A percentile compares a stretch with the other conserved stretches of the same genome.
Evolutionary conservation across 2,888 invertebrate genomes (phyloP).

Genomic region (Dicyrtoma fusca): DNA sequence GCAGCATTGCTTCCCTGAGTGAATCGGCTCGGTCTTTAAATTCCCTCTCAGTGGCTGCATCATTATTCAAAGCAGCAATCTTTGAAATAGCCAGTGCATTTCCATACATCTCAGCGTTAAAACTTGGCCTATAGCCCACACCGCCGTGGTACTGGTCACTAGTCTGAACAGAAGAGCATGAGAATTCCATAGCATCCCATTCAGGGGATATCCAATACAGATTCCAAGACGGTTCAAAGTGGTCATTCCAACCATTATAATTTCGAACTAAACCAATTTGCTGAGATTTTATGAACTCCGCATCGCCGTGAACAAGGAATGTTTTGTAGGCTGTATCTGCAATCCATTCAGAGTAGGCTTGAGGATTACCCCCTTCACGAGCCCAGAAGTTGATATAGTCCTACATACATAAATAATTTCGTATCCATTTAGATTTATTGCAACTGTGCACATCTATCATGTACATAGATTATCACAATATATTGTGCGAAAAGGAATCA

Average conservation of each 20-base stretch:
- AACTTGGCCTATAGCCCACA: slow-evolving; percentile 52
- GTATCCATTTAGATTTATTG: too few relatives aligned
- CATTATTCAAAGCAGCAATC: slow-evolving; percentile 48
- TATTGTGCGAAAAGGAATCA: neutral
- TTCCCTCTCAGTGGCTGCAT: slow-evolving; percentile 39
- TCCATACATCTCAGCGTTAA: slow-evolving; percentile 54
- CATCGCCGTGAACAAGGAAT: slow-evolving; percentile 45
- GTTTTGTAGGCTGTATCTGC: slow-evolving; percentile 48
- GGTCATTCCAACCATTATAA: slow-evolving; percentile 47
- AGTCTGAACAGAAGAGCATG: slow-evolving; percentile 49
- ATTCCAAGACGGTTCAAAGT: slow-evolving; percentile 40
- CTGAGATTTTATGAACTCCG: slow-evolving; percentile 48
- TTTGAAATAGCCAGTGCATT: slow-evolving; percentile 53
- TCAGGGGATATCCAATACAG: slow-evolving; percentile 53
- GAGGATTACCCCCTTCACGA: slow-evolving; percentile 46
- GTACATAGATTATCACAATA: neutral
- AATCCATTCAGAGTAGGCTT: slow-evolving; percentile 55
- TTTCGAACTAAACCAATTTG: slow-evolving; percentile 46
- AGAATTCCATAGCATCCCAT: slow-evolving; percentile 53
- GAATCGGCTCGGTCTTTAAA: slow-evolving; percentile 43
- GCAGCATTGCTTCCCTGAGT: slow-evolving; percentile 42
- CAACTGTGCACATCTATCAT: too few relatives aligned
- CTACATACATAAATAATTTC: slow-evolving; percentile 16
- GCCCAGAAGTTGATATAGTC: slow-evolving; percentile 55
- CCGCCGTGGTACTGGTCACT: slow-evolving; percentile 53